Conservation (phyloP, 2,797 vertebrate genomes). For the Halcyon badia region DNA sequence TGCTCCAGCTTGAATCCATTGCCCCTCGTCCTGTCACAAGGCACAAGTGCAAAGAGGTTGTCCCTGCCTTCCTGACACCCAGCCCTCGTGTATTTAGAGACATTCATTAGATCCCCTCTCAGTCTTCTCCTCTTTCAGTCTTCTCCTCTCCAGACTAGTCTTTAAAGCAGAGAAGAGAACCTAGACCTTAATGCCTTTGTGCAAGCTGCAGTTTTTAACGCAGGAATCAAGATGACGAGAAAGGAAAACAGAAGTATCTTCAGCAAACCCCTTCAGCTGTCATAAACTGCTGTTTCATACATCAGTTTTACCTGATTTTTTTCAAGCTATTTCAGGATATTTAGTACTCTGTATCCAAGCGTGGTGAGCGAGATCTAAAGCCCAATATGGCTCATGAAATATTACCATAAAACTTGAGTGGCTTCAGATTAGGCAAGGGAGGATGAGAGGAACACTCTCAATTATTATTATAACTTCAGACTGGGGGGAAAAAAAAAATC, state of each 20-base stretch:
- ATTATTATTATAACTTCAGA: not conserved
- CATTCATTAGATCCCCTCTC: no score
- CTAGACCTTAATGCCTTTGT: not conserved
- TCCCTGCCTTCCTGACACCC: no score
- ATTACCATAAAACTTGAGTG: constrained; percentile 6
- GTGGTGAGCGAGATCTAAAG: not conserved
- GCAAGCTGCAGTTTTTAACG: not conserved
- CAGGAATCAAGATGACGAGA: not conserved
- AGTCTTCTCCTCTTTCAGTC: no score
- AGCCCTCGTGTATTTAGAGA: no score
- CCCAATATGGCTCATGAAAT: not conserved
- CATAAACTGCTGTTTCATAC: not conserved
- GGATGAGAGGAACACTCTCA: not conserved
- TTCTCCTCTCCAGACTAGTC: no score
- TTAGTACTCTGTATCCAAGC: not conserved
- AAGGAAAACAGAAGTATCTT: not conserved
- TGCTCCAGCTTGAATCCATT: no score
- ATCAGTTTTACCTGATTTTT: not conserved
- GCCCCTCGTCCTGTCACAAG: no score
- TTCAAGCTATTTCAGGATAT: constrained; percentile 6
- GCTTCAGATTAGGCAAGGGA: not conserved
- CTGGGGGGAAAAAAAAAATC: not conserved
- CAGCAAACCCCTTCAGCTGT: not conserved
- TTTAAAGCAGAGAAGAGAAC: not conserved
- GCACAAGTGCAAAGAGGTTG: no score